phyloP scores from a whole-genome alignment of 2,797 vertebrate species.

The Catostomus latipinnis region DNA sequence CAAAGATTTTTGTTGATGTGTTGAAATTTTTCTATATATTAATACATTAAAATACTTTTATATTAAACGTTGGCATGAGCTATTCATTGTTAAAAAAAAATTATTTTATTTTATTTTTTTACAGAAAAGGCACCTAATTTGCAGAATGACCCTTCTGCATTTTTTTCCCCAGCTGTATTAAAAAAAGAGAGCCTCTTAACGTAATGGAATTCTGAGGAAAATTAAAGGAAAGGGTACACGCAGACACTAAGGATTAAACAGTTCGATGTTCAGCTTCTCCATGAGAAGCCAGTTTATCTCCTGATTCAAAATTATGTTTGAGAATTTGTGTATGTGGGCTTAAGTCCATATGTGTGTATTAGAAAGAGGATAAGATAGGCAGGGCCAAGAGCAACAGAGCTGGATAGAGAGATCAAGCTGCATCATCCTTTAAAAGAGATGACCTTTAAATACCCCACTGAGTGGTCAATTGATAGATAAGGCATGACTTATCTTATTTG shows the following conservation, averaged over 20 bases:
- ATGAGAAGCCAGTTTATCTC: background rate
- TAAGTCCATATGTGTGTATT: slow-evolving; percentile 1
- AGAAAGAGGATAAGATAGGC: background rate
- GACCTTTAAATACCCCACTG: slow-evolving; percentile 76
- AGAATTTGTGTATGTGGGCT: background rate
- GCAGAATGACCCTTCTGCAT: background rate
- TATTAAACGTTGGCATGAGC: too few relatives aligned
- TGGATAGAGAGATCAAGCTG: slow-evolving; percentile 72
- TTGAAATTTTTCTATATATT: too few relatives aligned
- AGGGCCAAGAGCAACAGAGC: slow-evolving; percentile 8
- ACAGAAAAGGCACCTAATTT: background rate
- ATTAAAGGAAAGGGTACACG: too few relatives aligned
- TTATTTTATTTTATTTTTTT: too few relatives aligned
- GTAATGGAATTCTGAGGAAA: background rate
- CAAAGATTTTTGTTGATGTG: too few relatives aligned
- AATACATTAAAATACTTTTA: too few relatives aligned
- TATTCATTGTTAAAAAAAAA: too few relatives aligned
- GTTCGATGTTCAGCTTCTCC: background rate
- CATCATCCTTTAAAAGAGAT: slow-evolving; percentile 76
- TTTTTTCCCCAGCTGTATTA: background rate
- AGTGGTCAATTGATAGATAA: slow-evolving; percentile 59
- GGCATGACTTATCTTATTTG: slow-evolving; percentile 37
- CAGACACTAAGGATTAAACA: background rate
- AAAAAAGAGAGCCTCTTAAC: background rate
- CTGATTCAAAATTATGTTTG: background rate